Evolutionary conservation across 2,888 invertebrate genomes (phyloP).

Genomic region (Lithophane semibrunnea): DNA sequence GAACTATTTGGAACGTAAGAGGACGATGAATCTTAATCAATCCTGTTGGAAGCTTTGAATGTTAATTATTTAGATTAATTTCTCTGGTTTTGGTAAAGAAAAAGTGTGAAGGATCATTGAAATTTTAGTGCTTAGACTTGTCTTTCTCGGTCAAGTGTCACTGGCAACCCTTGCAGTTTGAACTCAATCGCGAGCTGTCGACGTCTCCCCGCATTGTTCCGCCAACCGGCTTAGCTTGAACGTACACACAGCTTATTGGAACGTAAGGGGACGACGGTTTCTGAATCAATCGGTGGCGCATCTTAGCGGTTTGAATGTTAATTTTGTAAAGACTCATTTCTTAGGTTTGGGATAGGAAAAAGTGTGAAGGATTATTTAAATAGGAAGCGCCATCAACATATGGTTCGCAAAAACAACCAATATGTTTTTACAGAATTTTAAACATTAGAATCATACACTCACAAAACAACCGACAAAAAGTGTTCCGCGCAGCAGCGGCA

Average conservation of each 20-base stretch:
- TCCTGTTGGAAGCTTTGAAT: neutral
- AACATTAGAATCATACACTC: too few species aligned
- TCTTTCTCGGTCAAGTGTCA: conserved; percentile 68
- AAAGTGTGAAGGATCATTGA: neutral
- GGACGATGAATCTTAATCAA: neutral
- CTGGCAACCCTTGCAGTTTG: conserved; percentile 56
- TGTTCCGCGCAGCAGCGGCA: too few species aligned
- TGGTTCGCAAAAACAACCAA: too few species aligned
- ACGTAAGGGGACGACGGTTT: neutral
- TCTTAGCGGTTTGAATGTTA: neutral
- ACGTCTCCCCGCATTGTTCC: neutral
- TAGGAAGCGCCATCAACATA: too few species aligned
- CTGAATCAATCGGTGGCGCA: neutral
- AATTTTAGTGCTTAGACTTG: too few species aligned
- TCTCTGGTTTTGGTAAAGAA: neutral
- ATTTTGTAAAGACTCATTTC: neutral
- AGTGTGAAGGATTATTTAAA: too few species aligned
- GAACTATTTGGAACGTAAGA: too few species aligned
- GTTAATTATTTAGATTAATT: neutral
- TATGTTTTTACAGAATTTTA: too few species aligned
- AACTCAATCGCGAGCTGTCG: conserved; percentile 28
- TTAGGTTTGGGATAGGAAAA: neutral
- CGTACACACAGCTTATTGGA: conserved; percentile 43
- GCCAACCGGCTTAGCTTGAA: conserved; percentile 1
- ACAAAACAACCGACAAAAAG: too few species aligned